Evolutionary conservation across 1,140 invertebrate genomes (phyloP).

Genomic region (Cyclargus thomasi): DNA sequence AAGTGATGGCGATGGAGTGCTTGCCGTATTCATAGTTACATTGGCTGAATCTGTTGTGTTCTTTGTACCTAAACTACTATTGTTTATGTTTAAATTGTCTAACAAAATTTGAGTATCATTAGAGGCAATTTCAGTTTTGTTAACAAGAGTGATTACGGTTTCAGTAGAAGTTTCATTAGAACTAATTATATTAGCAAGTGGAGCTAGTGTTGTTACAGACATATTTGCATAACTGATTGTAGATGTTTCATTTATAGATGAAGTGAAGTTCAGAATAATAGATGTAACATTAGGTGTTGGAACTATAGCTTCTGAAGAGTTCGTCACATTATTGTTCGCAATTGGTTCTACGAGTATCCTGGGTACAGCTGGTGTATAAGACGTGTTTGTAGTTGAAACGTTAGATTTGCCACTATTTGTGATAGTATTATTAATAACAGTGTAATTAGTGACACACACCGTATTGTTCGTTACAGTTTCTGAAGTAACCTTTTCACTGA

Average conservation of each 20-base stretch:
- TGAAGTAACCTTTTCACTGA: slow-evolving; percentile 39
- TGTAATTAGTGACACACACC: slow-evolving; percentile 36
- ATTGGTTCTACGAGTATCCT: background rate
- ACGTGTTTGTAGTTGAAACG: background rate
- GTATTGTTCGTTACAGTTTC: slow-evolving; percentile 33
- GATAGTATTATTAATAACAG: slow-evolving; percentile 27
- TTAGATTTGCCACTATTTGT: background rate
- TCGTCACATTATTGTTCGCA: background rate
- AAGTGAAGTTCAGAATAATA: background rate
- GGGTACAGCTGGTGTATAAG: background rate
- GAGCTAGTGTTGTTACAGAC: background rate
- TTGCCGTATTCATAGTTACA: too few species aligned
- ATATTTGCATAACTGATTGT: background rate
- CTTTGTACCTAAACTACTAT: too few species aligned
- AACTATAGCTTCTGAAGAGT: background rate
- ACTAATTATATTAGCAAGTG: background rate
- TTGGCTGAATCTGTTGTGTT: too few species aligned
- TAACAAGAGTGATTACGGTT: background rate
- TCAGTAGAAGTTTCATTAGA: background rate
- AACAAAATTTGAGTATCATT: too few species aligned
- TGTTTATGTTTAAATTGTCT: too few species aligned
- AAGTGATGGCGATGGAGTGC: too few species aligned
- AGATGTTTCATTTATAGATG: background rate
- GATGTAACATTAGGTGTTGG: background rate
- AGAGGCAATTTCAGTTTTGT: too few species aligned